Conservation (phyloP, 2,113 vertebrate genomes). For the Ceyx melanurus region DNA sequence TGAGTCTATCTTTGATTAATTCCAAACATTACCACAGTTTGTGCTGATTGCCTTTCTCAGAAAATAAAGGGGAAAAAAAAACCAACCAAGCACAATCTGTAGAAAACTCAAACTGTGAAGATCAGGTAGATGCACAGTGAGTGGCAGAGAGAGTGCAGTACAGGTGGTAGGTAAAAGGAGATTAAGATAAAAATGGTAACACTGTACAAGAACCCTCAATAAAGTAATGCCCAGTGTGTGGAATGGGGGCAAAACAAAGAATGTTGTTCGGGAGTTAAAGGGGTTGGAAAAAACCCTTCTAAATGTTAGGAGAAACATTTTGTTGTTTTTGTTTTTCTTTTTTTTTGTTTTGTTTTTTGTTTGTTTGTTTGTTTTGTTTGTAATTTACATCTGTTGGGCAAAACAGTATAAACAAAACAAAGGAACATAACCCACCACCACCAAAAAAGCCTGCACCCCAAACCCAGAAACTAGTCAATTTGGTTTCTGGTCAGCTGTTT, state of each 20-base stretch:
- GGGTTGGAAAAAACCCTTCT: background rate
- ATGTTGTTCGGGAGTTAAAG: background rate
- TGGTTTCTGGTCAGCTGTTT: background rate
- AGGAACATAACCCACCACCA: background rate
- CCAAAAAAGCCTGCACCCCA: too few relatives aligned
- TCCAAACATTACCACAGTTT: too few relatives aligned
- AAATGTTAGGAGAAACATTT: background rate
- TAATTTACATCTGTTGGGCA: background rate
- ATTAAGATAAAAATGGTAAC: background rate
- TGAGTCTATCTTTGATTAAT: too few relatives aligned
- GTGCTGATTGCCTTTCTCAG: too few relatives aligned
- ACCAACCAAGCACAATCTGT: background rate
- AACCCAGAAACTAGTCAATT: background rate
- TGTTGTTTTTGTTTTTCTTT: too few relatives aligned
- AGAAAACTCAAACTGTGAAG: background rate
- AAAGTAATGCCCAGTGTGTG: background rate
- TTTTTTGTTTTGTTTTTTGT: too few relatives aligned
- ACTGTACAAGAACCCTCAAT: background rate
- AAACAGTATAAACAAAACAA: background rate
- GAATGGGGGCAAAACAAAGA: background rate
- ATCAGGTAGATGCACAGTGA: background rate
- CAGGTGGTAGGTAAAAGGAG: background rate
- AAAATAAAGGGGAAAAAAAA: too few relatives aligned
- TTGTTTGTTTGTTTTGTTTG: background rate
- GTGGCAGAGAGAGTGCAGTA: background rate